Base-by-base conservation (phyloP, 2,113 vertebrate genomes). In the Nyctibius bracteatus region DNA sequence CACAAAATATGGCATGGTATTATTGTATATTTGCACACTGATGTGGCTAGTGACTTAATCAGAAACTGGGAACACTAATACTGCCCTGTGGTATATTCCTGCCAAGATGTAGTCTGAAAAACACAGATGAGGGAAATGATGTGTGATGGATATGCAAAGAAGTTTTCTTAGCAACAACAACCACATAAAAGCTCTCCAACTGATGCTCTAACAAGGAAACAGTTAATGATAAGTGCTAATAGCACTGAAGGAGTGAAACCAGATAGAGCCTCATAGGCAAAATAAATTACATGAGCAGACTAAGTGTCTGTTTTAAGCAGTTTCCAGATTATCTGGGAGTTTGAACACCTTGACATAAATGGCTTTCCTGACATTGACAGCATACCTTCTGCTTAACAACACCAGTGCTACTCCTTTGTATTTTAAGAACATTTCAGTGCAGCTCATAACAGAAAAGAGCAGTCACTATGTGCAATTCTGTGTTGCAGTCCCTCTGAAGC, bases 61-160 rank as follows among this genome's bases (percentile, higher is more conserved):
- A 94, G 72, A 73, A 92, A 62, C 62, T n/a, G 10, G 51, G 43
- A 88, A 65, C 30, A n/a, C 15, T 78, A 81, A 74, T 71, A 59
- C 19, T 84, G 30, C 55, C 83, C 61, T 66, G 46, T 92, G 65
- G 61, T 75, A n/a, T 86, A 88, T 67, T 90, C 30, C 80, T 96
- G 37, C 73, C 68, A 91, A 92, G 41, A 74, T 44, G 18, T 28
- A 81, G 77, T 22, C 88, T 95, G 94, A 94, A 91, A 84, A 92
- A 74, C 59, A 75, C 23, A 81, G 96, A 88, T 94, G 91, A 88
- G 80, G 63, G 28, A 68, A 95, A 94, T 91, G 44, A 46, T 47
- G 72, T 43, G 24, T 55, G 37, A 59, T 81, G n/a, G 43, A 68
- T 79, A 86, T 41, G 44, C 27, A 88, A 86, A 85, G 30, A 74